Conservation (phyloP, 2,113 vertebrate species). For the Condylura cristata region DNA sequence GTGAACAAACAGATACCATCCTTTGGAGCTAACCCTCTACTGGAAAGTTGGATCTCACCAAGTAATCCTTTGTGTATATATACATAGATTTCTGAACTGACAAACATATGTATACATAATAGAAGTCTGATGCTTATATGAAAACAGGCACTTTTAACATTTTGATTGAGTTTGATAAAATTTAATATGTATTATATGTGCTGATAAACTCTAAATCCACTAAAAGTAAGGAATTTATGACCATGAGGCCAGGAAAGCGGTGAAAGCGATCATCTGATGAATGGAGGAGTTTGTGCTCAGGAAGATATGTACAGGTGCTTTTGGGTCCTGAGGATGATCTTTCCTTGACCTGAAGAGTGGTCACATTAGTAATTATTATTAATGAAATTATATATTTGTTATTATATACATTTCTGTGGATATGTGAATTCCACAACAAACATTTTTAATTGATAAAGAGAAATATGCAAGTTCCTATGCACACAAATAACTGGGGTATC, state of each 20-base stretch:
- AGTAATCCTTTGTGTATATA: not conserved
- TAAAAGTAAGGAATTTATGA: slow-evolving; percentile 8
- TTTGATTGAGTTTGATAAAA: not conserved
- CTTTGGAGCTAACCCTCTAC: not conserved
- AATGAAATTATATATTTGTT: slow-evolving; percentile 18
- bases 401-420: not conserved
- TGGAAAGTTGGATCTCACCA: not conserved
- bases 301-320: not conserved
- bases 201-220: not conserved
- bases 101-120: too few species aligned
- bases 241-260: not conserved
- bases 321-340: not conserved
- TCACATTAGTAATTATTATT: slow-evolving; percentile 30
- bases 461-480: not conserved
- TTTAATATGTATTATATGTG: not conserved
- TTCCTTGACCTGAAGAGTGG: not conserved
- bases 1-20: not conserved
- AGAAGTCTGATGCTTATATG: not conserved
- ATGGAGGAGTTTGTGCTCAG: not conserved
- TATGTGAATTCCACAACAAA: not conserved
- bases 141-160: not conserved
- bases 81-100: too few species aligned
- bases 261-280: not conserved
- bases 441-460: not conserved
- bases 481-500: not conserved